Base-by-base conservation (phyloP, 1,140 invertebrate genomes). In the Drosophila kikkawai region DNA sequence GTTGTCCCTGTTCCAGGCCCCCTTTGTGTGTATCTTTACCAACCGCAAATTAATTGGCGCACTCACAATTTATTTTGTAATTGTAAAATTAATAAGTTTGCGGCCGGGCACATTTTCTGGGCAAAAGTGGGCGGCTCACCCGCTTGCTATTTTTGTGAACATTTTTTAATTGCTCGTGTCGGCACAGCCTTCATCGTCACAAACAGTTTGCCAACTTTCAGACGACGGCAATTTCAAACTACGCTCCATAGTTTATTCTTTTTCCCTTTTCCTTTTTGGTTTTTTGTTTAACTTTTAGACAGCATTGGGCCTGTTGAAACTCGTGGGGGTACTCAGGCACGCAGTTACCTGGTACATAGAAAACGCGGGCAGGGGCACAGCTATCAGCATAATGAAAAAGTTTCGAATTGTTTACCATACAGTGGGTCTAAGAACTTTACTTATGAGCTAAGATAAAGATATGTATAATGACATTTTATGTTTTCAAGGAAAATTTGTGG, bases 21-120 rank as follows among this genome's bases (percentile, higher is more conserved):
- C 44, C 34, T 44, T 66, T 67, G 68, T 87, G 71, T 88, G 80
- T 88, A 88, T 88, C 77, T 84, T 84, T 83, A 67, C 66, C 79
- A 70, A 88, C 85, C 81, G 78, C 81, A 88, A 88, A 88, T 84
- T 90, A 90, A 88, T 88, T 87, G 83, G 76, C 83, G 73, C 84
- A 87, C 83, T 88, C 77, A 74, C 76, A 87, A 87, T 80, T 77
- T 83, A 83, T 87, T 87, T 80, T 80, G 68, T 90, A 88, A 84
- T 87, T 87, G 85, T 84, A 75, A 88, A 88, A 88, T 88, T 88
- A 88, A 90, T 88, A 88, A 84, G 80, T 90, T 88, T 80, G 73
- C 60, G 70, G 66, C 51, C 80, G 79, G 79, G 60, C 51, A 70
- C 71, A 68, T 47, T 77, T 69, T 79, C 57, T n/a, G 50, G 67